Base-by-base conservation (phyloP, 2,797 vertebrate genomes). In the Aplochiton taeniatus region DNA sequence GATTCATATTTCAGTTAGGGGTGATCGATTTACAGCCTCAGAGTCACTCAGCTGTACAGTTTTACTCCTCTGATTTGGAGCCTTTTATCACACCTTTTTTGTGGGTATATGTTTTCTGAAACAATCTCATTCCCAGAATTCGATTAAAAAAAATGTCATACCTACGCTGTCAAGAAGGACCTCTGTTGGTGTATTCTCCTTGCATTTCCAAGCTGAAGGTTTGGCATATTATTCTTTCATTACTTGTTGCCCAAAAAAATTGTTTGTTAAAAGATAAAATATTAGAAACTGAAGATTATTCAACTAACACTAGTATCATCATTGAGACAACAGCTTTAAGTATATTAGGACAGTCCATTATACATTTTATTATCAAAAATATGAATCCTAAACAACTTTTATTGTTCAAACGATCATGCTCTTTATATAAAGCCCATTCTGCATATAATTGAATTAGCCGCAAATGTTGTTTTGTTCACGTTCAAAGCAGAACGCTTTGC, bases 1-100 rank as follows among this genome's bases (percentile, higher is more conserved):
- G 68, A 76, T 85, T 83, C 58, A 83, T 80, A 70, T 82, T 84
- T 82, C 49, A 78, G 69, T 75, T 70, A 63, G 61, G 72, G 62
- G 58, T 47, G 59, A 75, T 74, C 59, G 68, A 70, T 85, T 81
- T 77, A 70, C 69, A 70, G 51, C 62, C 14, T 4, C 6, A 45
- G 14, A 75, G 65, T 64, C 47, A 69, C 53, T 16, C 18, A 53
- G 52, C 17, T 19, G 11, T 46, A 60, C 56, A 53, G 61, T 63
- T 50, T 71, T 71, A 71, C 19, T 53, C 49, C 19, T 60, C n/a
- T 19, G 11, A 63, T 65, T 16, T 58, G 12, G 41, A 56, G 2
- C 52, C 1, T 10, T 47, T 19, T 7, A 31, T 53, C 9, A 44
- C 19, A 53, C 9, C 10, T 51, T 42, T 41, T 47, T 18, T 66